Base-by-base conservation (phyloP, 2,113 vertebrate genomes). In the Catharus fuscescens region DNA sequence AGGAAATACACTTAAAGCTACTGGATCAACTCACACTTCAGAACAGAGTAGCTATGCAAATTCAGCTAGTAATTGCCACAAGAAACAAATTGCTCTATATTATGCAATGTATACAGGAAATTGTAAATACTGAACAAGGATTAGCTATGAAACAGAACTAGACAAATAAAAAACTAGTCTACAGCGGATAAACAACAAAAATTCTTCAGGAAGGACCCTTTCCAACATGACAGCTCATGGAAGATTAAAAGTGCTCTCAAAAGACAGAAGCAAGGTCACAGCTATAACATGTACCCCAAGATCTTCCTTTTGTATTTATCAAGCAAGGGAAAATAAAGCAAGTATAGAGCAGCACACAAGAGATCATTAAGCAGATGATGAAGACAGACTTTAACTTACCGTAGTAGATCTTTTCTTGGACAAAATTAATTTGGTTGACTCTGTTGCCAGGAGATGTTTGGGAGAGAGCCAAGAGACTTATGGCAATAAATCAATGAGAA, bases 351-450 rank as follows among this genome's bases (percentile, higher is more conserved):
- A 92, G 44, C 47, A 89, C 86, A 77, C 54, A 80, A 80, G 94
- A 96, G 82, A 96, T 97, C 89, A 95, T 97, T 96, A 96, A 89
- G 78, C 81, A 95, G 91, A 97, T 91, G 91, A 96, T 96, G 60
- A 96, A 96, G 94, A 96, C 94, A 96, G 95, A 93, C 94, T 97
- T 97, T 78, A 95, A 96, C 96, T 96, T 97, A 88, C 92, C 94
- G 91, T 69, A 94, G 94, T 97, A 96, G 72, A 94, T 89, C 74
- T 96, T 95, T 96, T 96, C 88, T 95, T 97, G 86, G 72, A 96
- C 88, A 95, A 96, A 97, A 98, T 97, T 97, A 97, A 98, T 98
- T 97, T 97, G 90, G 90, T 94, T 92, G 92, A 96, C 74, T 98
- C 82, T 73, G 88, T 94, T 97, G 96, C 95, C 96, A 97, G 96